Base-by-base conservation (phyloP, 2,888 invertebrate species). In the Sarcophaga subvicina region DNA sequence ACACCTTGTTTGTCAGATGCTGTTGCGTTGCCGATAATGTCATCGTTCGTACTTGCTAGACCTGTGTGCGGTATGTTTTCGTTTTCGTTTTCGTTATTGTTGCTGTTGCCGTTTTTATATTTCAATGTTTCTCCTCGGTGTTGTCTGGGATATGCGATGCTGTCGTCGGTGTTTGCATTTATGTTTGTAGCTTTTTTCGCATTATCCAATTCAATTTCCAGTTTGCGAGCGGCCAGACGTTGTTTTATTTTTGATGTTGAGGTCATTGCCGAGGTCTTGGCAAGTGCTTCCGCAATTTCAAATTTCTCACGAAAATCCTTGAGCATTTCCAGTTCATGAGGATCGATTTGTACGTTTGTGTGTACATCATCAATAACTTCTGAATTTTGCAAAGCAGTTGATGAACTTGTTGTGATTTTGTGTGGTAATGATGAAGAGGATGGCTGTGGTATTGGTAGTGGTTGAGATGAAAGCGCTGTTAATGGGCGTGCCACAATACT, bases 241-340 rank as follows among this genome's bases (percentile, higher is more conserved):
- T 94, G 93, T 90, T 94, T 94, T 76, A 94, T 95, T 90, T 91
- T 90, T 54, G 94, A 94, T 22, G 95, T 94, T 80, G 95, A 94
- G 88, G 95, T 95, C 94, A 95, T 93, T 91, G 95, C 92, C 91
- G 94, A 94, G 88, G 94, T 95, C 89, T 94, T 94, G 71, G 95
- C 94, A 89, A 95, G 91, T 70, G 94, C 94, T 91, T 95, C 95
- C 85, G 95, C 95, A 87, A 95, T 91, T 89, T 92, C 94, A 88
- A 94, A 93, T 87, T 94, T 94, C 91, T 94, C 94, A 85, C 93
- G 93, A 89, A 91, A 92, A 84, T 93, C 92, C 91, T 91, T 90
- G 59, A 90, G 90, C 89, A 89, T 89, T 76, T 86, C 88, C 85
- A 88, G 80, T 83, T 91, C 90, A 77, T 89, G 88, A 64, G 88